phyloP scores from a whole-genome alignment of 2,797 vertebrate species.

The Sebastes iracundus region DNA sequence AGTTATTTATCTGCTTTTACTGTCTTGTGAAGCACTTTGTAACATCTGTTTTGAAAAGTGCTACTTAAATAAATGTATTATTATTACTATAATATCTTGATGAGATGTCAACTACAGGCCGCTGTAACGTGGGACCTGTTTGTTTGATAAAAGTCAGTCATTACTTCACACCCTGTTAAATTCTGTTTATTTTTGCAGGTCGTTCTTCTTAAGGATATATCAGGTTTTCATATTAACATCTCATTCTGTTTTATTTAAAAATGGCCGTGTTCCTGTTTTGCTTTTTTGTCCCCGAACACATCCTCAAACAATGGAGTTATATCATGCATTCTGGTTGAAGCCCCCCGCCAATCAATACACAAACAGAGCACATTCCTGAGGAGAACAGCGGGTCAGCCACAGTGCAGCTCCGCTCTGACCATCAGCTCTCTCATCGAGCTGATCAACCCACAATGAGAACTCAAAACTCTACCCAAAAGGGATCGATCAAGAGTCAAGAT shows the following conservation, averaged over 20 bases:
- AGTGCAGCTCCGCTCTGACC: slow-evolving; percentile 38
- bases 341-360: slow-evolving; percentile 49
- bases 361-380: slow-evolving; percentile 45
- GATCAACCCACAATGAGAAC: neutral
- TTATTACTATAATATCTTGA: too few species aligned
- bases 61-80: too few species aligned
- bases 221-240: neutral
- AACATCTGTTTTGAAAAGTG: too few species aligned
- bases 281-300: slow-evolving; percentile 1
- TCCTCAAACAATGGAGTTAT: slow-evolving; percentile 26
- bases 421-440: neutral
- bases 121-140: neutral
- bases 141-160: neutral
- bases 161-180: neutral
- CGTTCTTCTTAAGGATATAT: neutral
- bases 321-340: slow-evolving; percentile 21
- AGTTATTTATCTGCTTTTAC: too few species aligned
- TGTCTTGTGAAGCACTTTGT: too few species aligned
- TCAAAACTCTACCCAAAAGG: neutral
- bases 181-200: neutral
- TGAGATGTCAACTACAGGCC: neutral
- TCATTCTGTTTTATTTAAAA: neutral
- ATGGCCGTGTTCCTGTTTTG: neutral
- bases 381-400: slow-evolving; percentile 42
- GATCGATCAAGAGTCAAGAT: neutral